Conservation (phyloP, 2,797 vertebrate genomes). For the Dendrocincla tyrannina region DNA sequence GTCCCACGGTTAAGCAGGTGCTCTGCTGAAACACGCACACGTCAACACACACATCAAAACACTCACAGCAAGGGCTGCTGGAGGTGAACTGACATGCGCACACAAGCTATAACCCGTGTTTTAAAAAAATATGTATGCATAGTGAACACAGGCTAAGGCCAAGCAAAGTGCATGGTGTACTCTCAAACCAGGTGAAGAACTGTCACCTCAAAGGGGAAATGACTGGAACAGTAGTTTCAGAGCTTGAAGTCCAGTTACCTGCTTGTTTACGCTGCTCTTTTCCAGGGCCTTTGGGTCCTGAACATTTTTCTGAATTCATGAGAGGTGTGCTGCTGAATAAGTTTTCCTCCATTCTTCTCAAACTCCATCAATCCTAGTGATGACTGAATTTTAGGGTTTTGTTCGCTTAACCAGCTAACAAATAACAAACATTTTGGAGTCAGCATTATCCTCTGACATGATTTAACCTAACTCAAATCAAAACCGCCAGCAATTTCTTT, state of each 20-base stretch:
- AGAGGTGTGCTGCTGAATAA: not conserved
- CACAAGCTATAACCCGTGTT: not conserved
- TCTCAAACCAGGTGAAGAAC: not conserved
- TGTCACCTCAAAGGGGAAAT: not conserved
- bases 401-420: not conserved
- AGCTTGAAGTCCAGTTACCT: not conserved
- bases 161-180: not conserved
- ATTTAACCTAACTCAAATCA: not conserved
- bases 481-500: not conserved
- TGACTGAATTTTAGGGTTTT: not conserved
- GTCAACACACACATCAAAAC: fast-evolving
- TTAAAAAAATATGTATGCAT: not conserved
- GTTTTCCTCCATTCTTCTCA: not conserved
- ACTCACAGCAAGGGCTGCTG: not conserved
- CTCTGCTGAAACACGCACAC: not conserved
- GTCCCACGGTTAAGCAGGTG: not conserved
- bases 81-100: not conserved
- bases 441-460: not conserved
- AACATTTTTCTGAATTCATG: not conserved
- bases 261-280: not conserved
- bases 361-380: not conserved
- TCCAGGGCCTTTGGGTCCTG: fast-evolving
- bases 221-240: not conserved
- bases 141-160: not conserved
- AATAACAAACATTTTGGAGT: not conserved